Evolutionary conservation across 1,140 invertebrate genomes (phyloP).

Genomic region (Drosophila tropicalis): DNA sequence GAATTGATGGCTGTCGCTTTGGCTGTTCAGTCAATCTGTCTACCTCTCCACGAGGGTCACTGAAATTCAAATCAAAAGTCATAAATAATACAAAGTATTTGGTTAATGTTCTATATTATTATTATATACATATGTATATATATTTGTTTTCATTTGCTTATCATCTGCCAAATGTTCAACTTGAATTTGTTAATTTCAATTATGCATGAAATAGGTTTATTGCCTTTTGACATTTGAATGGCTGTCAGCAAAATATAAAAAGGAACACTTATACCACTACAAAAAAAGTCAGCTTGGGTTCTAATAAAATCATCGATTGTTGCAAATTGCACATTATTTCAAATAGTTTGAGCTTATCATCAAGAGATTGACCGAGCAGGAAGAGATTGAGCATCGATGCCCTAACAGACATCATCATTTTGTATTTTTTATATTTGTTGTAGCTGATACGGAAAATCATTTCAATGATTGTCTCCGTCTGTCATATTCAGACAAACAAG

Average conservation of each 20-base stretch:
- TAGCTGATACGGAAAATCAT: constrained; percentile 35
- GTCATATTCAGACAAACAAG: constrained; percentile 16
- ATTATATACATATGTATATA: background rate
- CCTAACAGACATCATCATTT: constrained; percentile 1
- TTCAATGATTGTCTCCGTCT: constrained; percentile 23
- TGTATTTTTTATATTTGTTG: background rate
- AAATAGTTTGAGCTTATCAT: constrained; percentile 29
- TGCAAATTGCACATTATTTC: constrained; percentile 7
- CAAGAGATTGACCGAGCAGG: constrained; percentile 8
- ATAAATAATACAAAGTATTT: constrained; percentile 70
- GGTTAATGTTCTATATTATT: constrained; percentile 30
- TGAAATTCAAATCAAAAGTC: constrained; percentile 39
- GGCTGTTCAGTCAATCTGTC: constrained; percentile 50
- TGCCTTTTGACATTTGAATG: constrained; percentile 70
- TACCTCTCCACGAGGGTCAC: constrained; percentile 33
- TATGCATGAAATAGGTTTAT: constrained; percentile 76
- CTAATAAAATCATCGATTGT: constrained; percentile 1
- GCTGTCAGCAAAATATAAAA: constrained; percentile 33
- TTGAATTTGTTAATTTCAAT: constrained; percentile 78
- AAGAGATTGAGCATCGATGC: constrained; percentile 12
- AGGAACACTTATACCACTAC: background rate
- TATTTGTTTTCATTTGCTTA: constrained; percentile 27
- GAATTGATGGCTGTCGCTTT: constrained; percentile 53
- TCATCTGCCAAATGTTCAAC: constrained; percentile 46
- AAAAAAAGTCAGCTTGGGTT: background rate